Evolutionary conservation across 2,888 invertebrate species (phyloP).

Genomic region (Drosophila nr. fundita): DNA sequence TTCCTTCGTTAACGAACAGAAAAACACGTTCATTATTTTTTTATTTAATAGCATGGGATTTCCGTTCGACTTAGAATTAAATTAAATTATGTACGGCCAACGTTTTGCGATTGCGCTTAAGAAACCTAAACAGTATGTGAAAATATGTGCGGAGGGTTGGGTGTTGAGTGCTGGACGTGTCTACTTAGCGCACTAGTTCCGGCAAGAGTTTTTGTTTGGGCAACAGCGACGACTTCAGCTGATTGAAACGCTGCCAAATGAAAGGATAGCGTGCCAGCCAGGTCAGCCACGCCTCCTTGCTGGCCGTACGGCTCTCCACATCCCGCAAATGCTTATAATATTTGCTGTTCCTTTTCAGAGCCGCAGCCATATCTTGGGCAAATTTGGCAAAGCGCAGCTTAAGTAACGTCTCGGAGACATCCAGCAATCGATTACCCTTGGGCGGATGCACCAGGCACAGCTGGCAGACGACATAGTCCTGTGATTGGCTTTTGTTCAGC

Average conservation of each 20-base stretch:
- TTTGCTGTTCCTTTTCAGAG: slow-evolving; percentile 70
- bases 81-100: slow-evolving; percentile 43
- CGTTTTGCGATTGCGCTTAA: slow-evolving; percentile 31
- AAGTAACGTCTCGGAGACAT: slow-evolving; percentile 82
- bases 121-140: slow-evolving; percentile 9
- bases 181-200: slow-evolving; percentile 81
- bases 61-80: slow-evolving; percentile 46
- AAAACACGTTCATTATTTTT: slow-evolving; percentile 49
- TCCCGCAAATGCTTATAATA: slow-evolving; percentile 81
- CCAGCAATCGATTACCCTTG: slow-evolving; percentile 75
- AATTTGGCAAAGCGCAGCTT: slow-evolving; percentile 83
- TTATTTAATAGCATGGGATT: slow-evolving; percentile 30
- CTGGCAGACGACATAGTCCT: slow-evolving; percentile 85
- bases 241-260: slow-evolving; percentile 73
- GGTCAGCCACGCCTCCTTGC: slow-evolving; percentile 66
- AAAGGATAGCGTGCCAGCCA: slow-evolving; percentile 75
- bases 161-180: neutral
- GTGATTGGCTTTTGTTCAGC: slow-evolving; percentile 79
- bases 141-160: neutral
- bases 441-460: slow-evolving; percentile 84
- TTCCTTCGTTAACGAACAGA: slow-evolving; percentile 35
- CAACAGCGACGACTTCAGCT: slow-evolving; percentile 70
- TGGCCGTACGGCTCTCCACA: slow-evolving; percentile 73
- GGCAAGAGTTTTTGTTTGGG: slow-evolving; percentile 82
- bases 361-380: slow-evolving; percentile 67